Percentiles rank a stretch among this genome's conserved stretches.
Conservation (phyloP, 30 jellyfish, hydroid and myxozoan species). For the Turritopsis dohrnii region DNA sequence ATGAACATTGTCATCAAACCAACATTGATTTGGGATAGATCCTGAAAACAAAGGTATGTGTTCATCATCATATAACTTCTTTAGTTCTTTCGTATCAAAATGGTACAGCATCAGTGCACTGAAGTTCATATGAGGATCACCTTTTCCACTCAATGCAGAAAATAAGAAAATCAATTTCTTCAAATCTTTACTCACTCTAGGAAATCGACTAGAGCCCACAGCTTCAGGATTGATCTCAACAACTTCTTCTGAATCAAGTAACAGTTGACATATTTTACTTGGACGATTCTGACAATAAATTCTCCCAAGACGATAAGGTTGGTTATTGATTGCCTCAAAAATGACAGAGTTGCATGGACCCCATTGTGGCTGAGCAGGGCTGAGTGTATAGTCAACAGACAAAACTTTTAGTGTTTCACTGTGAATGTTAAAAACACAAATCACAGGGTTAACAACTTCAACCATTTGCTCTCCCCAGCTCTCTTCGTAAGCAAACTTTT, state of each 20-base stretch:
- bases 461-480: slow-evolving; percentile 80
- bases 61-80: not conserved
- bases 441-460: slow-evolving; percentile 29
- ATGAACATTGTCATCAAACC: slow-evolving; percentile 31
- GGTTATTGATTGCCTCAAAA: slow-evolving; percentile 57
- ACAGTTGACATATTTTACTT: slow-evolving; percentile 11
- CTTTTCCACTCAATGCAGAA: slow-evolving; percentile 39
- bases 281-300: slow-evolving; percentile 66
- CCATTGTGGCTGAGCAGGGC: slow-evolving; percentile 62
- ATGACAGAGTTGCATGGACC: slow-evolving; percentile 43
- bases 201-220: not conserved
- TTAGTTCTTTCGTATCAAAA: not conserved
- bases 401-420: slow-evolving; percentile 13
- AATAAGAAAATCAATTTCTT: slow-evolving; percentile 3
- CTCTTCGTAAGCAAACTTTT: slow-evolving; percentile 52
- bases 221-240: slow-evolving; percentile 1
- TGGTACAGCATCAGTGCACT: slow-evolving; percentile 43
- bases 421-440: slow-evolving; percentile 24
- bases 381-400: slow-evolving; percentile 9
- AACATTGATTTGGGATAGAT: slow-evolving; percentile 30
- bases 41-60: slow-evolving; percentile 24
- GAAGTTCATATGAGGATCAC: slow-evolving; percentile 68
- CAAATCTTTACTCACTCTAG: slow-evolving; percentile 1
- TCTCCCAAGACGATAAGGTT: slow-evolving; percentile 76
- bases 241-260: slow-evolving; percentile 16